These are phyloP conservation scores for Clupea harengus DNA, from an alignment of 2,113 vertebrate genomes.

Conservation along the genomic window DNA sequence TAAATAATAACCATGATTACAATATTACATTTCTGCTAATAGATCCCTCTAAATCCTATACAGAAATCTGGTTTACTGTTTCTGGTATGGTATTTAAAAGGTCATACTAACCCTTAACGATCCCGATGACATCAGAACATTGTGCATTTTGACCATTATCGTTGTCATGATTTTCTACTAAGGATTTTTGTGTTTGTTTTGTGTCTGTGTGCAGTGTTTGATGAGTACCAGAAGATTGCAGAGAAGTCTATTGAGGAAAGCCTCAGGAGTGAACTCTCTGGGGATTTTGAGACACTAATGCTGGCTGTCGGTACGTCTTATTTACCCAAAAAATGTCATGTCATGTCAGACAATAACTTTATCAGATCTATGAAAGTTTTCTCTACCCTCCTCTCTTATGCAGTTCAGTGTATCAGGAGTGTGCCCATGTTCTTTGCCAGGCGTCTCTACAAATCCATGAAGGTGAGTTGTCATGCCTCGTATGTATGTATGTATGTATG, in stretches of 20 bases:
- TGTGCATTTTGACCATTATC: too few relatives aligned
- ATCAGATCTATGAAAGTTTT: not conserved
- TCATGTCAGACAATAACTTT: not conserved
- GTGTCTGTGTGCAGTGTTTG: slow-evolving; percentile 77
- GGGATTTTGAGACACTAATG: slow-evolving; percentile 95
- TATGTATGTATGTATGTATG: not conserved
- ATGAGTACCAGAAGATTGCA: slow-evolving; percentile 85
- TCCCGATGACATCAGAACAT: too few relatives aligned
- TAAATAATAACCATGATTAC: too few relatives aligned
- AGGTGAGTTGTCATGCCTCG: slow-evolving; percentile 70
- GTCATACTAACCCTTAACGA: too few relatives aligned
- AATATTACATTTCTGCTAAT: too few relatives aligned
- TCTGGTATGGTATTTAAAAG: too few relatives aligned
- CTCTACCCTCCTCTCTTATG: not conserved
- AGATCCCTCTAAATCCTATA: too few relatives aligned
- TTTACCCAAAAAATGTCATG: not conserved
- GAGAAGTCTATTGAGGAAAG: slow-evolving; percentile 88
- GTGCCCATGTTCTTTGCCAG: slow-evolving; percentile 88
- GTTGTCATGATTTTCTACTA: not conserved
- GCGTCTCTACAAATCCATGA: slow-evolving; percentile 94
- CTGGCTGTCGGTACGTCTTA: slow-evolving; percentile 84
- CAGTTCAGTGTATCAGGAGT: slow-evolving; percentile 89
- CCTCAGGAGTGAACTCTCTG: slow-evolving; percentile 89
- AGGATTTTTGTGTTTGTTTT: not conserved
- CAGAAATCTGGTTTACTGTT: too few relatives aligned